Evolutionary conservation across 2,113 vertebrate species (phyloP).

Genomic region (Candoia aspera): DNA sequence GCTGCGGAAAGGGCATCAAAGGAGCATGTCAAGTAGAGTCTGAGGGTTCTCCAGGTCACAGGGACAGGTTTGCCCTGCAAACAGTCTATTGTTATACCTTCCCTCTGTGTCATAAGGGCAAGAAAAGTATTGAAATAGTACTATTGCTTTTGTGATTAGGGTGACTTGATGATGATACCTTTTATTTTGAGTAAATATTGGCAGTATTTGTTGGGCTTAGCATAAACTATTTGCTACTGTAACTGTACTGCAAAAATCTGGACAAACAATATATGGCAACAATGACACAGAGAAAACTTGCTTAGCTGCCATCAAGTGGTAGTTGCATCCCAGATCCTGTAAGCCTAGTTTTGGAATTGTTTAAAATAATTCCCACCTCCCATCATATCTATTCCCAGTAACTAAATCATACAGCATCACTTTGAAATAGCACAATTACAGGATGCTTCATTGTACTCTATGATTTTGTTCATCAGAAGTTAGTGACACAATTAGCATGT

Average conservation of each 20-base stretch:
- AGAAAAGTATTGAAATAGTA: neutral
- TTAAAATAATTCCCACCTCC: neutral
- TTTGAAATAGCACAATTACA: neutral
- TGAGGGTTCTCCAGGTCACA: neutral
- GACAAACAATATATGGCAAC: neutral
- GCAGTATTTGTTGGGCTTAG: neutral
- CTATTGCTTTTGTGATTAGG: neutral
- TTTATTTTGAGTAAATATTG: neutral
- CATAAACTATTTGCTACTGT: neutral
- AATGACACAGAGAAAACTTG: neutral
- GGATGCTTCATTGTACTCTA: neutral
- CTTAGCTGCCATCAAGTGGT: neutral
- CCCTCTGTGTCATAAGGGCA: neutral
- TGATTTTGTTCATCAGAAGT: neutral
- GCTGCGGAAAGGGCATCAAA: neutral
- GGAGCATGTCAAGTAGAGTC: neutral
- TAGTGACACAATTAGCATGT: neutral
- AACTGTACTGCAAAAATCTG: neutral
- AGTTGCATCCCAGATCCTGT: neutral
- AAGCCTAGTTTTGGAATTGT: neutral
- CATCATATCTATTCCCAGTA: neutral
- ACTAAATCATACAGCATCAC: neutral
- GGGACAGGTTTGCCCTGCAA: neutral
- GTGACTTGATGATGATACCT: neutral
- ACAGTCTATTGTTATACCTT: neutral